Base-by-base conservation (phyloP, 1,140 invertebrate genomes). In the Orussus abietinus region DNA sequence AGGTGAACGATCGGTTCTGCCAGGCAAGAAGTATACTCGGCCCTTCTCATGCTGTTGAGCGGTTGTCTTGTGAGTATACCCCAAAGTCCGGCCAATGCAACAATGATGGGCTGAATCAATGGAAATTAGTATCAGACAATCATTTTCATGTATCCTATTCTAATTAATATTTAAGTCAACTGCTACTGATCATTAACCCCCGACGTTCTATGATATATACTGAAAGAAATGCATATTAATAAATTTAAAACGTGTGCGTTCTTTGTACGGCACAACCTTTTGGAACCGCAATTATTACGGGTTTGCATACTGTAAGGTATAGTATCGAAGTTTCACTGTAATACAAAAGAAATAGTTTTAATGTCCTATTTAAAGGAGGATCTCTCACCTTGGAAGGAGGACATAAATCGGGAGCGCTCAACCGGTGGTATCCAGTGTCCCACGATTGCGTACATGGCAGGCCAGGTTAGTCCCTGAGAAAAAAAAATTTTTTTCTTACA, bases 391-490 rank as follows among this genome's bases (percentile, higher is more conserved):
- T 86, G 83, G 59, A 86, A 86, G 54, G 81, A 84, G 49, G 82
- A 85, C 82, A 86, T 85, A 58, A 87, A 84, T 39, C 82, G 72
- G 18, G 82, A 88, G 33, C 86, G 76, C 66, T 91, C 88, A 12
- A 78, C 72, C 2, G 84, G 77, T 10, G 88, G 89, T 40, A 89
- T 87, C 88, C 89, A 92, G 50, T 83, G 81, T n/a, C 85, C 84
- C 50, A 90, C 85, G 26, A 90, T 77, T 10, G 85, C 83, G 64
- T 90, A 89, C 80, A 90, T 90, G 1, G 87, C 84, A 18, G 89
- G 88, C 81, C 88, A 92, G 2, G 87, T 90, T 19, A 92, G 75
- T 32, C 89, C 88, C 85, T 87, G 53, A 38, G 73, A 53, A 61
- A 30, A 53, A 6, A 36, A 11, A 13, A 38, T 17, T 36, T 39